Evolutionary conservation across 2,888 invertebrate species (phyloP).

Genomic region (Erannis defoliaria): DNA sequence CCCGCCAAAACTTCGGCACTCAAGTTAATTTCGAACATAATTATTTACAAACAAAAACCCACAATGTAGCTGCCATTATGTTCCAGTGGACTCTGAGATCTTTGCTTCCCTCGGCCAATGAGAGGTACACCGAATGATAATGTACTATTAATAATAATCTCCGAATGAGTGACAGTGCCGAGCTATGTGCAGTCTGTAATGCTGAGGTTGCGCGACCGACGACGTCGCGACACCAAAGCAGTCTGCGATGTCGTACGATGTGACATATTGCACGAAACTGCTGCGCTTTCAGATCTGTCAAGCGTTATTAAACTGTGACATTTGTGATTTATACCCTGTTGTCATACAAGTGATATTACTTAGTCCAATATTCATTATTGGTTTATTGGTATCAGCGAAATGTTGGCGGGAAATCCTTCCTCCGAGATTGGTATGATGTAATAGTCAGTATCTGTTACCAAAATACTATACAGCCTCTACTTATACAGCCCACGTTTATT

Average conservation of each 20-base stretch:
- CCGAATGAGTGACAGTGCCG: background rate
- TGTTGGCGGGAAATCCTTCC: too few species aligned
- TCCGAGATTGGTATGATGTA: too few species aligned
- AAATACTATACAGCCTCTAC: too few species aligned
- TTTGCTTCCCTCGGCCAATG: too few species aligned
- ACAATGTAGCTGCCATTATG: too few species aligned
- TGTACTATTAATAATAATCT: background rate
- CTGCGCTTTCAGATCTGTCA: conserved; percentile 77
- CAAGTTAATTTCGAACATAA: too few species aligned
- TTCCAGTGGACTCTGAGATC: too few species aligned
- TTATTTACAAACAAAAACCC: too few species aligned
- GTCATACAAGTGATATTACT: conserved; percentile 12
- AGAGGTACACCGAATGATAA: background rate
- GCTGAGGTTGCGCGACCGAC: background rate
- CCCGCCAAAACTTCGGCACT: too few species aligned
- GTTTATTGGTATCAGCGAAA: too few species aligned
- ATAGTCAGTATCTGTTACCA: too few species aligned
- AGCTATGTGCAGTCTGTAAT: background rate
- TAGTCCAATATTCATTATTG: conserved; percentile 35
- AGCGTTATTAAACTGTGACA: conserved; percentile 74
- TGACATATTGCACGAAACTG: conserved; percentile 77
- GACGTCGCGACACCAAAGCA: background rate
- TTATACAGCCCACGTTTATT: too few species aligned
- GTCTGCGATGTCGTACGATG: conserved; percentile 1
- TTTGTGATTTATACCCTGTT: conserved; percentile 65